phyloP scores from a whole-genome alignment of 2,888 invertebrate genomes.

The Operophtera brumata region DNA sequence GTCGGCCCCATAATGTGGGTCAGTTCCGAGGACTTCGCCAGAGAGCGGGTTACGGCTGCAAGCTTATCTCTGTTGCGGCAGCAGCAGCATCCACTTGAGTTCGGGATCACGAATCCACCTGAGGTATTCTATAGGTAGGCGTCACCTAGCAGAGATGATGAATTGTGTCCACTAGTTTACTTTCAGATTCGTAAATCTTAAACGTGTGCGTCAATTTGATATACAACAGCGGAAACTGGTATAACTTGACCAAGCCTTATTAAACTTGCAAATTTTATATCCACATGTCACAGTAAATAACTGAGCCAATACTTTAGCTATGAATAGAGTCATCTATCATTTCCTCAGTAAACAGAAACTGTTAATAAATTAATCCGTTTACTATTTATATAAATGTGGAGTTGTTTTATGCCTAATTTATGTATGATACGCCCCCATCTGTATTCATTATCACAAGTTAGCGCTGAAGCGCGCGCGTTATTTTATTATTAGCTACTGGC shows the following conservation, averaged over 20 bases:
- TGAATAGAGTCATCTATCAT: conserved; percentile 52
- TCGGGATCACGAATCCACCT: no score
- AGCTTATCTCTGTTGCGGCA: no score
- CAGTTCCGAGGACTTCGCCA: no score
- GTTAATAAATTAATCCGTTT: conserved; percentile 61
- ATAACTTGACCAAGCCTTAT: conserved; percentile 8
- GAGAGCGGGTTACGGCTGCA: no score
- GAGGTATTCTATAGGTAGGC: no score
- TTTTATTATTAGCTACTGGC: conserved; percentile 65
- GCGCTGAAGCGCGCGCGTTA: conserved; percentile 55
- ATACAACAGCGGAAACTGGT: conserved; percentile 8
- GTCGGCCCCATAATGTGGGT: no score
- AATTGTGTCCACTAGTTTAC: no score
- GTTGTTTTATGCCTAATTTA: conserved; percentile 74
- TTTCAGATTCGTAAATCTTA: no score
- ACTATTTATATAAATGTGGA: conserved; percentile 64
- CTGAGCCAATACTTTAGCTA: conserved; percentile 34
- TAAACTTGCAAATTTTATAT: conserved; percentile 22
- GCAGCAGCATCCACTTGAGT: no score
- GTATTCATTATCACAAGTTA: conserved; percentile 54
- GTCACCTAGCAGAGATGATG: no score
- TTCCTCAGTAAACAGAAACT: conserved; percentile 50
- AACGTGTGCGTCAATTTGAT: background rate
- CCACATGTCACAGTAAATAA: conserved; percentile 30
- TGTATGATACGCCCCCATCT: conserved; percentile 60